Base-by-base conservation (phyloP, 92 coral and sea anemone genomes). In the Metridium senile region DNA sequence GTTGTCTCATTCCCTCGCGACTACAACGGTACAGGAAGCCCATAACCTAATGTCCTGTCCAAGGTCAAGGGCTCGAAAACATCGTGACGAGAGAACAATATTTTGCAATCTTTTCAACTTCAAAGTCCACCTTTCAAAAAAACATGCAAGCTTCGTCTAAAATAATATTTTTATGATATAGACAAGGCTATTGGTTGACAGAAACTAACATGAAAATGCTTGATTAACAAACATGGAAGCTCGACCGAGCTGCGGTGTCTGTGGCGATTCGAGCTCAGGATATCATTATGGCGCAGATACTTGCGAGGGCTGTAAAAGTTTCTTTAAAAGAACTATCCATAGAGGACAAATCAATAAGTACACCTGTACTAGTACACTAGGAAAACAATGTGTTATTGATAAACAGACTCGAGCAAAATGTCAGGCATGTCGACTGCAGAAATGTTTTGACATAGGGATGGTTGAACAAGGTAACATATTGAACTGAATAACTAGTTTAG, bases 291-390 rank as follows among this genome's bases (percentile, higher is more conserved):
- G 99, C 7, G 97, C 96, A 9, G 88, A 92, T 39, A 90, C 99
- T 25, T 95, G 99, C 72, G 99, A 95, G 46, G 99, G 99, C 2
- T 95, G 99, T 80, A 95, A 95, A 79, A 92, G 96, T 68, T 95
- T 95, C 84, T 95, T 95, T 77, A 95, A 95, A 58, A 78, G 99
- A 66, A 95, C 97, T 1, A 92, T 95, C 1, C 99, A 95, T 29
- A 83, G 89, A 84, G 85, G 87, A 34, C 88, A 89, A 51, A 78
- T 71, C 17, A 82, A 89, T 0, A 95, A 92, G 78, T 95, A 95
- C 68, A 78, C 86, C 30, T 94, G 98, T 49, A 74, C 23, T 27
- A 58, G 18, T 56, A 59, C 51, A 22, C 77, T 68, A 57, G 84
- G 74, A 1, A 92, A 86, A 1, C 68, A 81, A 33, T 95, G 99